Evolutionary conservation across 2,888 invertebrate genomes (phyloP).

Genomic region (Lasioglossum lativentre): DNA sequence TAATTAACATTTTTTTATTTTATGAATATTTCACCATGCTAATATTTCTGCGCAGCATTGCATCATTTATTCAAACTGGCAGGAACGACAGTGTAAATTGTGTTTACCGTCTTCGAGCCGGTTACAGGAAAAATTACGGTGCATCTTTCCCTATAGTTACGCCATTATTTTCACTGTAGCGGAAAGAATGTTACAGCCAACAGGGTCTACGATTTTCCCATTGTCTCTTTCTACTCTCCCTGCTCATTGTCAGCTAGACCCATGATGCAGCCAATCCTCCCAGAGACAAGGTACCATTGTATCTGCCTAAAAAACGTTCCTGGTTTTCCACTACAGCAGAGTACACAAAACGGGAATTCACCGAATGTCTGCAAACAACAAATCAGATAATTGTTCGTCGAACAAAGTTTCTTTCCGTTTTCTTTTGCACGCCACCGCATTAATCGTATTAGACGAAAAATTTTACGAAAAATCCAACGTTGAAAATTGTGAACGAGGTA

Average conservation of each 20-base stretch:
- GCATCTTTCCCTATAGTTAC: not conserved
- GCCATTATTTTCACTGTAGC: not conserved
- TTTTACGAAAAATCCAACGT: not conserved
- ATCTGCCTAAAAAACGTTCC: not conserved
- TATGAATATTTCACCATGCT: not conserved
- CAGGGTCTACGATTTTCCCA: not conserved
- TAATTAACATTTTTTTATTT: not conserved
- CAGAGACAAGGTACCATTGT: not conserved
- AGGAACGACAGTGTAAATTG: not conserved
- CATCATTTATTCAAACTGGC: not conserved
- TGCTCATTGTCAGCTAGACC: not conserved
- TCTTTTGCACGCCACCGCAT: not conserved
- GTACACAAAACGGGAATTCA: not conserved
- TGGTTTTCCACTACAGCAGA: not conserved
- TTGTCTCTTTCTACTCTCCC: not conserved
- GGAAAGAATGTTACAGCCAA: not conserved
- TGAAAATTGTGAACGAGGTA: too few relatives aligned
- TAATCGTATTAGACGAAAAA: not conserved
- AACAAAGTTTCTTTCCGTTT: not conserved
- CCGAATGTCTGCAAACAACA: not conserved
- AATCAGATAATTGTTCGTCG: not conserved
- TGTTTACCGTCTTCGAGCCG: not conserved
- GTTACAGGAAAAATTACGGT: not conserved
- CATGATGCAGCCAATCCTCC: not conserved
- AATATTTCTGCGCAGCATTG: not conserved